Evolutionary conservation across 2,888 invertebrate genomes (phyloP).

Genomic region (Polyploca ridens): DNA sequence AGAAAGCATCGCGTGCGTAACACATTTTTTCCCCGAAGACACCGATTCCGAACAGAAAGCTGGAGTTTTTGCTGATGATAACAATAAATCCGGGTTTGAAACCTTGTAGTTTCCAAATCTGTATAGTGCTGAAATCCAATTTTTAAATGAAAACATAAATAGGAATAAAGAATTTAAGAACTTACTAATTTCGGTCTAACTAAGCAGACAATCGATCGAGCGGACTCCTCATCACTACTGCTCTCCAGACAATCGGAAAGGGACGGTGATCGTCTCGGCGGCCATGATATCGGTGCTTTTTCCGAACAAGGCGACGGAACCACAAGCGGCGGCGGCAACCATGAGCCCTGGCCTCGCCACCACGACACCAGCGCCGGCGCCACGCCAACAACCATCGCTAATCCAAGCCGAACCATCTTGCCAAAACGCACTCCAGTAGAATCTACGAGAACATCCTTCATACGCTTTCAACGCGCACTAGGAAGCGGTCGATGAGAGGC

Average conservation of each 20-base stretch:
- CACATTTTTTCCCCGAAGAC: neutral
- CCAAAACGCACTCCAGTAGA: constrained; percentile 25
- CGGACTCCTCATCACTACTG: constrained; percentile 77
- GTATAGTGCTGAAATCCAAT: neutral
- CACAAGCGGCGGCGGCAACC: constrained; percentile 56
- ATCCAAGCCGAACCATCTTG: constrained; percentile 74
- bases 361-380: constrained; percentile 80
- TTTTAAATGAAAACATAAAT: neutral
- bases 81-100: neutral
- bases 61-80: neutral
- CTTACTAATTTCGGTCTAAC: constrained; percentile 79
- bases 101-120: neutral
- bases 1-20: constrained; percentile 1
- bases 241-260: constrained; percentile 79
- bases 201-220: constrained; percentile 75
- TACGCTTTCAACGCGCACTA: constrained; percentile 41
- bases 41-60: neutral
- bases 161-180: constrained; percentile 25
- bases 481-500: constrained; percentile 45
- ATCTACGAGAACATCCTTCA: constrained; percentile 36
- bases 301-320: constrained; percentile 52
- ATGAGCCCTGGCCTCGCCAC: constrained; percentile 72
- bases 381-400: constrained; percentile 82
- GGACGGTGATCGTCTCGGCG: constrained; percentile 71
- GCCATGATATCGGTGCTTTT: constrained; percentile 64